These are phyloP conservation scores for Itoplectis maculator DNA, from an alignment of 2,888 invertebrate species.

Conservation along the genomic window DNA sequence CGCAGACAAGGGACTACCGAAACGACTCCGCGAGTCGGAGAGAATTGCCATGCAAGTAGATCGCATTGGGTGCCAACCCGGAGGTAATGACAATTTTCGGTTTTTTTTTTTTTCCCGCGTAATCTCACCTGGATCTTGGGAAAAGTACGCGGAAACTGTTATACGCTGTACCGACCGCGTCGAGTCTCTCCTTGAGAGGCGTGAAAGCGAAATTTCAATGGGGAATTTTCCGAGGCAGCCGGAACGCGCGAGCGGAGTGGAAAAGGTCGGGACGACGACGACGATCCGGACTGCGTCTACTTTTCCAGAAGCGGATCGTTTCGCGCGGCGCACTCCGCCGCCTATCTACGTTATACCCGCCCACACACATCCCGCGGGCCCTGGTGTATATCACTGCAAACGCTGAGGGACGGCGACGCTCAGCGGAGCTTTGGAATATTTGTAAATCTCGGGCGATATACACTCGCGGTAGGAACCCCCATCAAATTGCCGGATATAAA, in stretches of 20 bases:
- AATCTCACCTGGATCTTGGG: no score
- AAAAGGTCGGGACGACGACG: constrained; percentile 9
- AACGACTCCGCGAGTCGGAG: no score
- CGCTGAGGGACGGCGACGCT: neutral
- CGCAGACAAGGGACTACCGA: no score
- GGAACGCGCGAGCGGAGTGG: neutral
- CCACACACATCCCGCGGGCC: neutral
- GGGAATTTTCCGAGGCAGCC: neutral
- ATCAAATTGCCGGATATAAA: constrained; percentile 69
- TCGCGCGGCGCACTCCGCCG: neutral
- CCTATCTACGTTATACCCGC: constrained; percentile 4
- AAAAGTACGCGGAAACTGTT: no score
- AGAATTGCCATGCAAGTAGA: neutral
- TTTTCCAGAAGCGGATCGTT: constrained; percentile 11
- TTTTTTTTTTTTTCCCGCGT: no score
- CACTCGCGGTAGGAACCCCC: constrained; percentile 42
- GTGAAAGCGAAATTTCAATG: neutral
- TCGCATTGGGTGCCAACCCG: neutral
- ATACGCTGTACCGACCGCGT: no score
- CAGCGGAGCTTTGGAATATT: constrained; percentile 53
- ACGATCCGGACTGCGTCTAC: neutral
- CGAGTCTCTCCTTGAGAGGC: neutral
- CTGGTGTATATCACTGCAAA: neutral
- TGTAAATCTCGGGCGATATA: constrained; percentile 62
- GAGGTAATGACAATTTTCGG: neutral